Conservation (phyloP, 1,140 invertebrate species). For the Saxidomus purpurata region DNA sequence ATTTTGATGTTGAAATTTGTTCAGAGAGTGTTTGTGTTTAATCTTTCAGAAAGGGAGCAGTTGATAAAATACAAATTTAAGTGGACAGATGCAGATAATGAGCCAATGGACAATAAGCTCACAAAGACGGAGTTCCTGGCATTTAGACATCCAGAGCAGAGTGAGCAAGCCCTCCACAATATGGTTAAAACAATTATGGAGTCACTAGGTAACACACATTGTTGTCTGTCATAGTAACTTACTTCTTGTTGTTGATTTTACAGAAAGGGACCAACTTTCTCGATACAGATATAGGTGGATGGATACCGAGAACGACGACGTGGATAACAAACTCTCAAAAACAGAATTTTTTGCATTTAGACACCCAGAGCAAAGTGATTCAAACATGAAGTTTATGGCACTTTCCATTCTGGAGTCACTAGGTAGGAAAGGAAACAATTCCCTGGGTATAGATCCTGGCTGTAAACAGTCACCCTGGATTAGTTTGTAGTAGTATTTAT, state of each 20-base stretch:
- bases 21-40: too few relatives aligned
- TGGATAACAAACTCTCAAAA: slow-evolving; percentile 89
- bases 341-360: slow-evolving; percentile 94
- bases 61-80: slow-evolving; percentile 93
- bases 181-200: slow-evolving; percentile 92
- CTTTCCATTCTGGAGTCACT: slow-evolving; percentile 92
- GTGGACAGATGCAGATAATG: slow-evolving; percentile 92
- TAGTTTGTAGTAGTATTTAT: too few relatives aligned
- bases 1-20: too few relatives aligned
- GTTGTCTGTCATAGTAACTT: not conserved
- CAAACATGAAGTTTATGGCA: slow-evolving; percentile 91
- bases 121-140: slow-evolving; percentile 93
- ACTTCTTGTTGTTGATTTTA: slow-evolving; percentile 24
- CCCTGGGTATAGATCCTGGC: too few relatives aligned
- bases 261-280: slow-evolving; percentile 90
- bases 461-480: too few relatives aligned
- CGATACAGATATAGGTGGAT: slow-evolving; percentile 93
- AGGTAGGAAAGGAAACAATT: slow-evolving; percentile 85
- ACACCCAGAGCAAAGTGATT: slow-evolving; percentile 93
- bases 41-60: slow-evolving; percentile 87
- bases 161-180: slow-evolving; percentile 90
- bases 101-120: slow-evolving; percentile 90
- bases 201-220: slow-evolving; percentile 89
- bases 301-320: slow-evolving; percentile 91
- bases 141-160: slow-evolving; percentile 94